Evolutionary conservation across 2,113 vertebrate species (phyloP).

Genomic region (Eupsittula cactorum): DNA sequence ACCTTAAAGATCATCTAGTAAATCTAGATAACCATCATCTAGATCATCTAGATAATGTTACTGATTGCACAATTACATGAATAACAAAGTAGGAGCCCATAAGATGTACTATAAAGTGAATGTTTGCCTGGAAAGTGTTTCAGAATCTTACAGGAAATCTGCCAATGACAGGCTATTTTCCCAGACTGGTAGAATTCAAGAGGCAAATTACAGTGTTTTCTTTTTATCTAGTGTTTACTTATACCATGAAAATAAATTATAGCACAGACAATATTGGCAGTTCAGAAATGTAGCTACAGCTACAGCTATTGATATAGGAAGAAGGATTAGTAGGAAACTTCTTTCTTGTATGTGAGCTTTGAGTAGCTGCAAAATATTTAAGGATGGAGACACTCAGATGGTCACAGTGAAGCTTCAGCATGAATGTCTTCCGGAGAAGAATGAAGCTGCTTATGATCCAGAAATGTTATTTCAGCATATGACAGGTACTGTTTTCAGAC

Average conservation of each 20-base stretch:
- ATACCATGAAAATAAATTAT: neutral
- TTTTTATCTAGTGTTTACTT: neutral
- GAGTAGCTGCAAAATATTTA: constrained; percentile 9
- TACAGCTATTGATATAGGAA: neutral
- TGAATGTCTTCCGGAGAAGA: neutral
- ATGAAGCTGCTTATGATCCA: constrained; percentile 27
- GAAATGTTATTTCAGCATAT: neutral
- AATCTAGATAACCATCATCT: neutral
- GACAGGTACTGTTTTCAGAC: neutral
- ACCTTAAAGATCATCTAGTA: neutral
- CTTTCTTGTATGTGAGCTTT: neutral
- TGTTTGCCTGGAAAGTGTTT: neutral
- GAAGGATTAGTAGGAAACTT: neutral
- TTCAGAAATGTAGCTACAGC: neutral
- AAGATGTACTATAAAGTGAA: neutral
- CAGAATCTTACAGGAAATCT: neutral
- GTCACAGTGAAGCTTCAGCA: neutral
- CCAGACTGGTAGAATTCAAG: neutral
- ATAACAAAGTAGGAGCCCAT: neutral
- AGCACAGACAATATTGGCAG: neutral
- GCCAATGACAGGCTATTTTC: neutral
- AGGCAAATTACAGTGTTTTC: neutral
- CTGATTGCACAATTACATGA: neutral
- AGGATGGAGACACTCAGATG: neutral
- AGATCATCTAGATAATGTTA: neutral